A percentile compares a stretch with the other conserved stretches of the same genome.
phyloP scores from a whole-genome alignment of 2,888 invertebrate species.

The Lepas anatifera region DNA sequence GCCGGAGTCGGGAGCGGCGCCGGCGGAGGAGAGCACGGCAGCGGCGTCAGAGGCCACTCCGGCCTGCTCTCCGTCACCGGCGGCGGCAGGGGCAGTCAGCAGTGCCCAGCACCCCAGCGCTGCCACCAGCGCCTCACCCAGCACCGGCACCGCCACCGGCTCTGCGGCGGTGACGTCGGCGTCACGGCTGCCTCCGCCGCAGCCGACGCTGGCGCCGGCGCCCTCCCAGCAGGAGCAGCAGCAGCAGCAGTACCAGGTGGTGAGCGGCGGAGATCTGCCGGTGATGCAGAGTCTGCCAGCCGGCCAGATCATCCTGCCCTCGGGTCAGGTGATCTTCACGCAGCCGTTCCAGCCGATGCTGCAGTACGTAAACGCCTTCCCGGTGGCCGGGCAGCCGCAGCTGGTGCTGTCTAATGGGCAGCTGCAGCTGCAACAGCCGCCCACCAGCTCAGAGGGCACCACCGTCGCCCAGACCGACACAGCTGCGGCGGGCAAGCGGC shows the following conservation, averaged over 20 bases:
- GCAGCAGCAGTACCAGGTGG: neutral
- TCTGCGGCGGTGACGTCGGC: neutral
- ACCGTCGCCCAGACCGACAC: neutral
- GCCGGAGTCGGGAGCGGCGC: neutral
- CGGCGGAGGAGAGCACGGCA: neutral
- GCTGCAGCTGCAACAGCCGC: constrained; percentile 31
- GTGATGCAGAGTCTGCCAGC: constrained; percentile 4
- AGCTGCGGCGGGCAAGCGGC: neutral
- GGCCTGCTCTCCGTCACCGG: neutral
- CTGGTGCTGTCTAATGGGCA: constrained; percentile 48
- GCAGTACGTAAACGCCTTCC: constrained; percentile 63
- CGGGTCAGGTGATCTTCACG: neutral
- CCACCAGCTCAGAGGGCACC: too few relatives aligned
- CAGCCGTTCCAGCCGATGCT: constrained; percentile 28
- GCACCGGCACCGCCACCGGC: too few relatives aligned
- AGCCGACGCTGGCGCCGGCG: neutral
- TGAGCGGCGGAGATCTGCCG: neutral
- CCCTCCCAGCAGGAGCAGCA: too few relatives aligned
- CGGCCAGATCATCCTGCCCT: neutral
- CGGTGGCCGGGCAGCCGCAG: constrained; percentile 43
- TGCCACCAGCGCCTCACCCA: neutral
- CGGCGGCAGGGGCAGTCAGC: neutral
- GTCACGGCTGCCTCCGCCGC: neutral
- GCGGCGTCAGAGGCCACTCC: neutral
- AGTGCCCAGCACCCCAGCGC: neutral